phyloP scores from a whole-genome alignment of 2,113 vertebrate species.

The Etheostoma spectabile region DNA sequence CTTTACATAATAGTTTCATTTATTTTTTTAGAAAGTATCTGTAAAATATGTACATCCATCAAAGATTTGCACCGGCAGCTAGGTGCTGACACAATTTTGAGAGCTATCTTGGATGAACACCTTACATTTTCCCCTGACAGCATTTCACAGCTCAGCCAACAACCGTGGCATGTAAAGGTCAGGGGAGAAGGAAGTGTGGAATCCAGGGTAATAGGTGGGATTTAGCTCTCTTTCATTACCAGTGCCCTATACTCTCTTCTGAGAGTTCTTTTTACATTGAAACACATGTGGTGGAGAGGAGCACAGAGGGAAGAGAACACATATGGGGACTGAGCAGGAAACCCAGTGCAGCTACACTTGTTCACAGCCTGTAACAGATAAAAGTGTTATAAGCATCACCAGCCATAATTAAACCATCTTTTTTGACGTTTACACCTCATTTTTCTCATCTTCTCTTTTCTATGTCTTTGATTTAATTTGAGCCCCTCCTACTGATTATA shows the following conservation, averaged over 20 bases:
- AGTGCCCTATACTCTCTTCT: neutral
- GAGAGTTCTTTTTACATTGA: neutral
- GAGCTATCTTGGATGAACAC: constrained; percentile 27
- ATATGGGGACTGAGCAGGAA: constrained; percentile 15
- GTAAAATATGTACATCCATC: neutral
- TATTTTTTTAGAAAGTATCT: constrained; percentile 3
- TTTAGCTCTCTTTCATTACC: constrained; percentile 38
- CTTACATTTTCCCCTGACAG: constrained; percentile 35
- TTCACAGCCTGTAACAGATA: constrained; percentile 10
- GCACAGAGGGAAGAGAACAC: neutral
- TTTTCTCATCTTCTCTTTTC: constrained; percentile 4
- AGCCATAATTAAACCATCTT: neutral
- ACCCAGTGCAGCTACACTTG: neutral
- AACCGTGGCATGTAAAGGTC: constrained; percentile 59
- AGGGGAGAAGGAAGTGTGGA: constrained; percentile 22
- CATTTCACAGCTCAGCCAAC: constrained; percentile 47
- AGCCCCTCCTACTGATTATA: constrained; percentile 17
- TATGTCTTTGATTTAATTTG: constrained; percentile 22
- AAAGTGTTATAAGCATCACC: constrained; percentile 6
- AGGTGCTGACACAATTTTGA: constrained; percentile 21
- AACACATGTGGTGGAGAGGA: neutral
- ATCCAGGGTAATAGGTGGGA: constrained; percentile 18
- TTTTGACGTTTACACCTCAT: neutral
- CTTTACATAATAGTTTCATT: constrained; percentile 37
- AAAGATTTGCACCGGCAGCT: constrained; percentile 9